These are phyloP conservation scores for Eupithecia inturbata DNA, from an alignment of 2,888 invertebrate species.

Conservation along the genomic window DNA sequence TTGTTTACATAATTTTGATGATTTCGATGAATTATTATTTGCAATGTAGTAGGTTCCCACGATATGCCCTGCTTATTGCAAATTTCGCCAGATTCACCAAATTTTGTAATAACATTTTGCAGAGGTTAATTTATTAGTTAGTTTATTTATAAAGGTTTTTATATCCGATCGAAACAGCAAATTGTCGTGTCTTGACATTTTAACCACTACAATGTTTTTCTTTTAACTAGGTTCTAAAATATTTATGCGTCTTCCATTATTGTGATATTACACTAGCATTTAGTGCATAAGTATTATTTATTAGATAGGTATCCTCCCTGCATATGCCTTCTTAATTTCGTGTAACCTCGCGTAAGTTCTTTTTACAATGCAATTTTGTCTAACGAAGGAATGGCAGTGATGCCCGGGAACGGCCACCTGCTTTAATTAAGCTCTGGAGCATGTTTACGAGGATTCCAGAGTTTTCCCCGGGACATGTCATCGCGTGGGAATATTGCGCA, in stretches of 20 bases:
- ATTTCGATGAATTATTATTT: constrained; percentile 16
- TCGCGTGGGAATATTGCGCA: constrained; percentile 42
- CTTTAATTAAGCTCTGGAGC: constrained; percentile 44
- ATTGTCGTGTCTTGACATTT: neutral
- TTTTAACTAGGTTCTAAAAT: too few relatives aligned
- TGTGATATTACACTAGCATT: too few relatives aligned
- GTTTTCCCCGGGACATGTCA: constrained; percentile 41
- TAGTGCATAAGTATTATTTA: too few relatives aligned
- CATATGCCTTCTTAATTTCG: neutral
- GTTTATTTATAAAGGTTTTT: too few relatives aligned
- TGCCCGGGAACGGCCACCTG: constrained; percentile 40
- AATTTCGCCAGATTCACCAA: neutral
- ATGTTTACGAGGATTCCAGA: constrained; percentile 45
- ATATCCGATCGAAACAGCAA: neutral
- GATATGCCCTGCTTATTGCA: neutral
- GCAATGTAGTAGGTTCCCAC: neutral
- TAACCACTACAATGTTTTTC: too few relatives aligned
- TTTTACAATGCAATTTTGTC: constrained; percentile 28
- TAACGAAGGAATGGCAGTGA: constrained; percentile 40
- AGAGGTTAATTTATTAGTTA: neutral
- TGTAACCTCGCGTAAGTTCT: neutral
- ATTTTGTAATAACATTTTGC: neutral
- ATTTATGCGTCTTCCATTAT: too few relatives aligned
- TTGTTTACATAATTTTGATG: constrained; percentile 17
- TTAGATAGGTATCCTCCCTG: neutral